Conservation (phyloP, 2,113 vertebrate species). For the Xiphias gladius region DNA sequence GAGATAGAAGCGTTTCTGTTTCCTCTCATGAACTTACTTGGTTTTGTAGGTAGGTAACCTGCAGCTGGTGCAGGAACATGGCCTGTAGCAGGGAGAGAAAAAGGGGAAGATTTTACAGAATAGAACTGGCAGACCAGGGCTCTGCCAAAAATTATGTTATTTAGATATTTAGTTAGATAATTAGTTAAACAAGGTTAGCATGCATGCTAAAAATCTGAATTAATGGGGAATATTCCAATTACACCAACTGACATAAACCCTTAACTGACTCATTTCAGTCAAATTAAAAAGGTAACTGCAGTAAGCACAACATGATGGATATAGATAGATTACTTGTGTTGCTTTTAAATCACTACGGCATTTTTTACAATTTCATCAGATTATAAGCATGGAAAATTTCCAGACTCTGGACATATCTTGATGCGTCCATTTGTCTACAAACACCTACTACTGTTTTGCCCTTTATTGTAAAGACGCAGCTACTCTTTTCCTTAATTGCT, state of each 20-base stretch:
- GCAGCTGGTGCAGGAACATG: slow-evolving; percentile 89
- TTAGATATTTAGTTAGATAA: background rate
- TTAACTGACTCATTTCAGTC: background rate
- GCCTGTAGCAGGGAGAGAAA: slow-evolving; percentile 81
- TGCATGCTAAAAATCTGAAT: background rate
- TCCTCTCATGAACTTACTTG: slow-evolving; percentile 83
- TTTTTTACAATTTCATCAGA: background rate
- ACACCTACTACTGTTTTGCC: background rate
- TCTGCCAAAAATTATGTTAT: background rate
- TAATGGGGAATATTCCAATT: background rate
- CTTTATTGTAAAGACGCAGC: background rate
- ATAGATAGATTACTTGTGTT: background rate
- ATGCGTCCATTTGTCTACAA: background rate
- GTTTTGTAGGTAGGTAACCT: slow-evolving; percentile 91
- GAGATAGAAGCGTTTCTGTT: background rate
- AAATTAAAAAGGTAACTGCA: background rate
- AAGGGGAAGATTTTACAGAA: background rate
- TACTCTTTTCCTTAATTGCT: background rate
- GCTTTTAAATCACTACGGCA: background rate
- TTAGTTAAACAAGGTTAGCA: background rate
- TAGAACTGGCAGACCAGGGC: background rate
- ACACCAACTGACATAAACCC: background rate
- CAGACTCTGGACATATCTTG: background rate
- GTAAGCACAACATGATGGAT: background rate
- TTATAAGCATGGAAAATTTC: background rate